Conservation (phyloP, 2,797 vertebrate genomes). For the Vultur gryphus region DNA sequence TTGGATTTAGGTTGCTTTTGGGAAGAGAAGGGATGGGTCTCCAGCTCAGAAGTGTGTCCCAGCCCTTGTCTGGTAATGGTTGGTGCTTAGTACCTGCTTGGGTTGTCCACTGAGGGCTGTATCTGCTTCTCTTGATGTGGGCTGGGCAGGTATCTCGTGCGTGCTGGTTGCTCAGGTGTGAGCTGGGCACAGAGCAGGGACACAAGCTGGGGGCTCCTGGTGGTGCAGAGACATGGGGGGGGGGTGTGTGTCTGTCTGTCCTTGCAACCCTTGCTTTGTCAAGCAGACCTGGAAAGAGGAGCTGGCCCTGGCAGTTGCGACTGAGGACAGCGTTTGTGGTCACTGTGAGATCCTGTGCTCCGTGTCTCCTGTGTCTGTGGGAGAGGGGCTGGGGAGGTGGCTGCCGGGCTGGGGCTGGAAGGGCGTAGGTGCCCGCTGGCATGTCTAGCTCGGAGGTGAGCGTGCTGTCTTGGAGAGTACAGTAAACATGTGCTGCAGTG, state of each 20-base stretch:
- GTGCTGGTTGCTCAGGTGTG: background rate
- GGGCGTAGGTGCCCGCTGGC: background rate
- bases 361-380: accelerated
- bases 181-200: background rate
- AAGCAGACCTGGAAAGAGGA: background rate
- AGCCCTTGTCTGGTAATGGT: background rate
- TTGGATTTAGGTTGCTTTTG: background rate
- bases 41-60: background rate
- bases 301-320: background rate
- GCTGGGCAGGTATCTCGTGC: background rate
- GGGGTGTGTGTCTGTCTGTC: background rate
- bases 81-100: background rate
- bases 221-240: background rate
- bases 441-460: background rate
- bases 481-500: background rate
- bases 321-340: background rate
- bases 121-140: background rate
- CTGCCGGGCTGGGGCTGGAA: background rate
- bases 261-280: background rate
- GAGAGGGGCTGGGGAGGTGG: background rate
- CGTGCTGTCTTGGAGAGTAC: background rate
- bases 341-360: background rate
- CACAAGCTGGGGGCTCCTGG: background rate
- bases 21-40: background rate
- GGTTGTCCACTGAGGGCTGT: background rate